Evolutionary conservation across 2,113 vertebrate species (phyloP).

Genomic region (Emydura subglobosa): DNA sequence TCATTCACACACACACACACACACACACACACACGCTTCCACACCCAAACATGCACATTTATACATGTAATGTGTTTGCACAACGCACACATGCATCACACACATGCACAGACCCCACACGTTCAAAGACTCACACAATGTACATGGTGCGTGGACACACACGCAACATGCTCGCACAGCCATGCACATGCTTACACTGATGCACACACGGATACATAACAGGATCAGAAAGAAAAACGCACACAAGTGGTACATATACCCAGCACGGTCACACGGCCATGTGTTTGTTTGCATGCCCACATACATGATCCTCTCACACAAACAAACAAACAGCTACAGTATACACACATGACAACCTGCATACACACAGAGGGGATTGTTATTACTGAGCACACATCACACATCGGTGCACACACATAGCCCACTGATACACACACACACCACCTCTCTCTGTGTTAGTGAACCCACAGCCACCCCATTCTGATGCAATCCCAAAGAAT

Average conservation of each 20-base stretch:
- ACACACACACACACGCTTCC: neutral
- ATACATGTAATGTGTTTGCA: neutral
- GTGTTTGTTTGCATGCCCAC: neutral
- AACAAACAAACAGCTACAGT: neutral
- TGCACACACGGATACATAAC: neutral
- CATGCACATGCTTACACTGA: accelerated
- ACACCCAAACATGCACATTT: neutral
- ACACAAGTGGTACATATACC: neutral
- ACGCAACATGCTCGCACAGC: accelerated
- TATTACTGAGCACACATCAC: neutral
- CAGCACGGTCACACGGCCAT: neutral
- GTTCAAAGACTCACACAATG: accelerated
- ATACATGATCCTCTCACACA: neutral
- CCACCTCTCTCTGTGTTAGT: neutral
- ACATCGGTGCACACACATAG: neutral
- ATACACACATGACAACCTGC: neutral
- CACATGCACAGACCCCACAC: neutral
- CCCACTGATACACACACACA: neutral
- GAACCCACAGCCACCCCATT: neutral
- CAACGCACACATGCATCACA: neutral
- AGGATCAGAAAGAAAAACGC: no score
- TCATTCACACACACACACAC: neutral
- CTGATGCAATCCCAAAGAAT: neutral
- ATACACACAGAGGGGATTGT: neutral
- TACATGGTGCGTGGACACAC: accelerated